Evolutionary conservation across 2,797 vertebrate genomes (phyloP).

Genomic region (Mormyrus hasselquistii): DNA sequence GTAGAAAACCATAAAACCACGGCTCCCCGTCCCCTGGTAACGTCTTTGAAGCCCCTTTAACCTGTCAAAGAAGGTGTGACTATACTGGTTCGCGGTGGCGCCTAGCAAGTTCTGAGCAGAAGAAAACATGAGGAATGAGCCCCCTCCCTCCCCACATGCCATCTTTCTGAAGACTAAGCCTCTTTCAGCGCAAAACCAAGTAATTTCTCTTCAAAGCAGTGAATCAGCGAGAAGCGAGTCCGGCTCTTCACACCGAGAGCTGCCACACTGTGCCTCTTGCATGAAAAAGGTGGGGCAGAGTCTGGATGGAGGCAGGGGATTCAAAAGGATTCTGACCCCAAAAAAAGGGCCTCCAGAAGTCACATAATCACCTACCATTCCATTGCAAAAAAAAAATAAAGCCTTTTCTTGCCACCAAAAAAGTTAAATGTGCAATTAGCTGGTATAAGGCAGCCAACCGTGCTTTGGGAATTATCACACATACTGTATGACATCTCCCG

Average conservation of each 20-base stretch:
- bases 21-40: neutral
- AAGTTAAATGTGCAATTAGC: neutral
- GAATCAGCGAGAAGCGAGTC: neutral
- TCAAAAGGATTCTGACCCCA: neutral
- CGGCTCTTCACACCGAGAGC: neutral
- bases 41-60: conserved; percentile 5
- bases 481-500: neutral
- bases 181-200: neutral
- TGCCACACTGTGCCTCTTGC: neutral
- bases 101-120: conserved; percentile 4
- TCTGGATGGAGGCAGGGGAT: neutral
- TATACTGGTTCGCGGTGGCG: neutral
- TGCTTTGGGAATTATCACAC: neutral
- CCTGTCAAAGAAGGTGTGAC: neutral
- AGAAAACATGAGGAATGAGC: neutral
- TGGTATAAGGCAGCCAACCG: neutral
- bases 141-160: neutral
- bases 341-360: neutral
- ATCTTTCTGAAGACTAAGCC: conserved; percentile 8
- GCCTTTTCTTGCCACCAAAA: neutral
- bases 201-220: conserved; percentile 17
- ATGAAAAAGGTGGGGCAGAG: neutral
- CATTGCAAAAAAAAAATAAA: neutral
- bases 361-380: neutral
- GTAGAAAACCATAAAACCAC: neutral